Percentiles rank a stretch among this genome's conserved stretches.
phyloP scores from a whole-genome alignment of 2,113 vertebrate species.

The Tychaedon coryphoeus region DNA sequence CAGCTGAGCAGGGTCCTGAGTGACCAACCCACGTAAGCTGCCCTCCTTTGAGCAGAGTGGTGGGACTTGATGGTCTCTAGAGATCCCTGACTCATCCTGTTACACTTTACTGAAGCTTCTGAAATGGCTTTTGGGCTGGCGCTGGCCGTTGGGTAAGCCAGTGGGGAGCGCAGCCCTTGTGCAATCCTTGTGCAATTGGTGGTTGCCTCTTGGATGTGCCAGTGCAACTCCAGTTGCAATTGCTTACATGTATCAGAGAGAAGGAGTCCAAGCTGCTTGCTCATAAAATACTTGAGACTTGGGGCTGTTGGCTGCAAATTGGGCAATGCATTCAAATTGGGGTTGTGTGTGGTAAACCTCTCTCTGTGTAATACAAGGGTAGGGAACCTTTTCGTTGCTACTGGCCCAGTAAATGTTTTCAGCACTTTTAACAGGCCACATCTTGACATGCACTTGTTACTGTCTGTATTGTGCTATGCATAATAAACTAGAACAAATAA shows the following conservation, averaged over 20 bases:
- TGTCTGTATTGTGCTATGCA: constrained; percentile 4
- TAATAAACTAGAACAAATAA: constrained; percentile 43
- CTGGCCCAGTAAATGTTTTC: constrained; percentile 49
- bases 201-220: not conserved
- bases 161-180: not conserved
- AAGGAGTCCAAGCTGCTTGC: not conserved
- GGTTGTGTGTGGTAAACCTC: not conserved
- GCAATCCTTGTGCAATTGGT: not conserved
- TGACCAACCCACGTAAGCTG: fast-evolving
- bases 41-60: not conserved
- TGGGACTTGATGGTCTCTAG: not conserved
- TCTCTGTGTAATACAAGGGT: not conserved
- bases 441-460: constrained; percentile 19
- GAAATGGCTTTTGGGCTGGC: not conserved
- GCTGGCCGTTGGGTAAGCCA: not conserved
- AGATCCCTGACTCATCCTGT: not conserved
- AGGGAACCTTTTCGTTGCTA: constrained; percentile 34
- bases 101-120: not conserved
- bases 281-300: not conserved
- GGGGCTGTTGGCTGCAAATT: constrained; percentile 11
- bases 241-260: not conserved
- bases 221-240: not conserved
- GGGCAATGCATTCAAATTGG: not conserved
- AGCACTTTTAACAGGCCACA: constrained; percentile 11
- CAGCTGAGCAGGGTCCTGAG: not conserved